phyloP scores from a whole-genome alignment of 2,888 invertebrate genomes.

The Zhuqinia jingwanae region DNA sequence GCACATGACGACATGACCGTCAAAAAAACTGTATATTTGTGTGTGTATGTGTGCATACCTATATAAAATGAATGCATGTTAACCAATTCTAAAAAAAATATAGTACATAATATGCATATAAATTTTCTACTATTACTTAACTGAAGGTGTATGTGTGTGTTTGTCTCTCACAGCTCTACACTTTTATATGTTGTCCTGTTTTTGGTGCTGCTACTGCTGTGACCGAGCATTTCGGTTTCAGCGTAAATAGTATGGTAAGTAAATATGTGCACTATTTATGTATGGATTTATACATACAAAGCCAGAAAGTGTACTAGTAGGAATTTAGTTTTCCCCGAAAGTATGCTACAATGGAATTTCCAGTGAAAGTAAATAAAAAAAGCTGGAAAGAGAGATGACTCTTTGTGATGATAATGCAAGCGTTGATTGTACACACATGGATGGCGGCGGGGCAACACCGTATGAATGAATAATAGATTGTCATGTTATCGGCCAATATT shows the following conservation, averaged over 20 bases:
- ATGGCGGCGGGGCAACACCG: background rate
- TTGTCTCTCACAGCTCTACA: background rate
- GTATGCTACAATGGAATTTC: background rate
- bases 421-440: background rate
- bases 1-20: slow-evolving; percentile 15
- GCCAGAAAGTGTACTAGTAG: no score
- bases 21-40: no score
- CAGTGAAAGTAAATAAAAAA: slow-evolving; percentile 42
- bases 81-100: no score
- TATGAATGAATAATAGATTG: slow-evolving; percentile 8
- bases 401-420: background rate
- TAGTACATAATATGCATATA: no score
- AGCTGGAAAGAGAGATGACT: background rate
- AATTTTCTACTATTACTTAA: background rate
- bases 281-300: no score
- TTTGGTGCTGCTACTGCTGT: background rate
- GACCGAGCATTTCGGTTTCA: background rate
- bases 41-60: background rate
- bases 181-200: background rate
- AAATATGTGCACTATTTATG: background rate
- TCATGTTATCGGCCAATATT: no score
- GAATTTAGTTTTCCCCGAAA: background rate
- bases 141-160: slow-evolving; percentile 26
- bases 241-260: background rate
- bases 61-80: no score